phyloP scores from a whole-genome alignment of 2,113 vertebrate species.

The Lycaon pictus region DNA sequence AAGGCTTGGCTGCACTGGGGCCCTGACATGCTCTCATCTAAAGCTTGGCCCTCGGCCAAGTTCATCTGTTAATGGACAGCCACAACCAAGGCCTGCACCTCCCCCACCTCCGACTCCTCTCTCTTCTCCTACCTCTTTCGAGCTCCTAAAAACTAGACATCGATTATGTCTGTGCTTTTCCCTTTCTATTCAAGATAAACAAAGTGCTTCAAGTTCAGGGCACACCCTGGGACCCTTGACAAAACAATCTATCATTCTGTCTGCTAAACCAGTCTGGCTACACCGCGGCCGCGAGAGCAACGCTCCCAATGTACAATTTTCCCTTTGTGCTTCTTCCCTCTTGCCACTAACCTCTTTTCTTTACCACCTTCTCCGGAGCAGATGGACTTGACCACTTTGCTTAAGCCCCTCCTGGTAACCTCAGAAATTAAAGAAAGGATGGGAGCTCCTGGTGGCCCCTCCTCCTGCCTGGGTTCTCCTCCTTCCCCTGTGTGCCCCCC shows the following conservation, averaged over 20 bases:
- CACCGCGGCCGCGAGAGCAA: slow-evolving; percentile 90
- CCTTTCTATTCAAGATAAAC: slow-evolving; percentile 99
- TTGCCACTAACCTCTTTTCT: slow-evolving; percentile 91
- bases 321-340: slow-evolving; percentile 92
- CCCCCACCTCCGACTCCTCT: slow-evolving; percentile 80
- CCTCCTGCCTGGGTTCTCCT: slow-evolving; percentile 38
- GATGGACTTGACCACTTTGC: slow-evolving; percentile 93
- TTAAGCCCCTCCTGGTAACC: slow-evolving; percentile 88
- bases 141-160: slow-evolving; percentile 94
- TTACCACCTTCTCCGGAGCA: slow-evolving; percentile 90
- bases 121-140: slow-evolving; percentile 91
- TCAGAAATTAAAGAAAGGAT: slow-evolving; percentile 85
- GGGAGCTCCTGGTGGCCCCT: slow-evolving; percentile 43
- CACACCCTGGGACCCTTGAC: slow-evolving; percentile 99
- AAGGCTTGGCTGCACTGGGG: slow-evolving; percentile 86
- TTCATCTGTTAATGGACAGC: slow-evolving; percentile 99
- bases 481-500: background rate
- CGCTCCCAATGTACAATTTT: slow-evolving; percentile 92
- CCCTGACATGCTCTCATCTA: slow-evolving; percentile 94
- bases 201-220: slow-evolving; percentile 99
- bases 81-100: slow-evolving; percentile 86
- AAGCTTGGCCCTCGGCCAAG: slow-evolving; percentile 97
- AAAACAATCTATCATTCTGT: slow-evolving; percentile 99
- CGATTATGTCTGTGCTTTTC: slow-evolving; percentile 94
- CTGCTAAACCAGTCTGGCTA: slow-evolving; percentile 96